A percentile compares a stretch with the other conserved stretches of the same genome.
Evolutionary conservation across 2,888 invertebrate genomes (phyloP).

Genomic region (Philonicus albiceps): DNA sequence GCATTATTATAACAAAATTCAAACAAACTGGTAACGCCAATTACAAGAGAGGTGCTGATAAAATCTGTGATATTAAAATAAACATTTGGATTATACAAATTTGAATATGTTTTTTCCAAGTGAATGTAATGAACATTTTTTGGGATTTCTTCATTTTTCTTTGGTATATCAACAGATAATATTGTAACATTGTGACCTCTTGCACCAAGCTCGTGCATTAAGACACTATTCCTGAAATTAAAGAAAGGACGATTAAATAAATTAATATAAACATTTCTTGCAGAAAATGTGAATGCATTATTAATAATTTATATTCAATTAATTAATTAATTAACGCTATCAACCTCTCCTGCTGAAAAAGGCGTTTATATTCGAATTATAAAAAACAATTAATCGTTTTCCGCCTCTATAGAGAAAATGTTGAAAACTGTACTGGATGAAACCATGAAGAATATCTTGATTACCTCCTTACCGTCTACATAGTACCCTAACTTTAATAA

Average conservation of each 20-base stretch:
- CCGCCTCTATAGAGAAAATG: too few relatives aligned
- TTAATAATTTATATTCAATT: too few relatives aligned
- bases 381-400: too few relatives aligned
- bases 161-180: conserved; percentile 52
- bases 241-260: neutral
- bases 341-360: too few relatives aligned
- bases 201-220: conserved; percentile 50
- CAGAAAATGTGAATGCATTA: too few relatives aligned
- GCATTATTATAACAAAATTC: conserved; percentile 47
- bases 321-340: too few relatives aligned
- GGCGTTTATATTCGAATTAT: too few relatives aligned
- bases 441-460: too few relatives aligned
- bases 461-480: too few relatives aligned
- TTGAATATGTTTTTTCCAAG: conserved; percentile 52
- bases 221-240: conserved; percentile 51
- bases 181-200: conserved; percentile 53
- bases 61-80: conserved; percentile 42
- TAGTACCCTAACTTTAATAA: too few relatives aligned
- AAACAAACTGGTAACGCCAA: conserved; percentile 45
- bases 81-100: conserved; percentile 23
- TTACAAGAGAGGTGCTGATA: conserved; percentile 47
- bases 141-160: conserved; percentile 48
- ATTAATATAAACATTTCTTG: conserved; percentile 1
- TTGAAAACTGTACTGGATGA: too few relatives aligned
- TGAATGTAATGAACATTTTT: conserved; percentile 54